Evolutionary conservation across 2,113 vertebrate species (phyloP), one percentile per base, ranked within the genome.

Genomic region (Xiphophorus hellerii): DNA sequence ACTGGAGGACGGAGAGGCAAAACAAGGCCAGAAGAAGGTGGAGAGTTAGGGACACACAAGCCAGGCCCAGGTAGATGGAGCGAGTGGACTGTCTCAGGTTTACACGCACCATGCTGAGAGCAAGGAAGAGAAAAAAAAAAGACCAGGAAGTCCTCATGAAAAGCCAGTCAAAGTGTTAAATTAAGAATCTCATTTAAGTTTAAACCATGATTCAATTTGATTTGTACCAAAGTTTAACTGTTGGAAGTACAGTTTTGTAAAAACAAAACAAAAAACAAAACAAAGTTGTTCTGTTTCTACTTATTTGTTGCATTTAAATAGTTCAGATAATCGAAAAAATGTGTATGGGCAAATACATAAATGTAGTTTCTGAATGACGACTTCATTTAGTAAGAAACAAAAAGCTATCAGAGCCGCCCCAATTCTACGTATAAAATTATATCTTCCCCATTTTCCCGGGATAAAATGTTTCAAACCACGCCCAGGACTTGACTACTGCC

Each of bases 1-100:
- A 84, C 60, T 84, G 29, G 80, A 85, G 87, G 27, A 90, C 15
- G 25, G 48, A 14, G 86, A 94, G 71, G 69, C 94, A 89, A 62
- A 93, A 85, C 25, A 95, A 66, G 37, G 95, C 94, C 86, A 95
- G 80, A 1, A 84, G 81, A 74, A 96, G 76, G 79, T 96, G 95
- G 51, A 96, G 74, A 12, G 92, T 76, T 63, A 96, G 79, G 68
- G 92, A 93, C 73, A 95, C 66, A 69, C 90, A 89, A 0, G 94
- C 81, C 74, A 96, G 88, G 48, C 92, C 62, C 61, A 94, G 89
- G 60, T 95, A 93, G 66, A 92, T n/a, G 29, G 92, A 74, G 87
- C 91, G 95, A 31, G 92, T 90, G 80, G 94, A 92, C 60, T 88
- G 94, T 39, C 90, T 86, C 22, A 90, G 51, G 44, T 87, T 82